Conservation (phyloP, 2,113 vertebrate genomes). For the Oreochromis spilurus region DNA sequence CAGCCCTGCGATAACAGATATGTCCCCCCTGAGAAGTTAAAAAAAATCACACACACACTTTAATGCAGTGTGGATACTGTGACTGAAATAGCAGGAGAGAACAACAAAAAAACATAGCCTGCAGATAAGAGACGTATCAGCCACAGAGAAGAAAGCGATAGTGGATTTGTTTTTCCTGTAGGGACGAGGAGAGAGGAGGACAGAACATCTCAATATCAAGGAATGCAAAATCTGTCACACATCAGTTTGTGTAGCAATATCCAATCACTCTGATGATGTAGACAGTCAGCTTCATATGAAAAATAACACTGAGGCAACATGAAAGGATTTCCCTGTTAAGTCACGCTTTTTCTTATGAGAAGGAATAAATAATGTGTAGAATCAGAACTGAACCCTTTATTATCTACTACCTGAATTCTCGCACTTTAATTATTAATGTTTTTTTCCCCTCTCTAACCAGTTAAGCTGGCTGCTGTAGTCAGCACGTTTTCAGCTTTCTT, state of each 20-base stretch:
- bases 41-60: background rate
- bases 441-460: background rate
- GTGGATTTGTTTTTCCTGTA: background rate
- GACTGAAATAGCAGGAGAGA: background rate
- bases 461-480: background rate
- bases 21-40: background rate
- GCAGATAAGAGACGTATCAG: background rate
- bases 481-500: background rate
- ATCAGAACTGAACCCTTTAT: background rate
- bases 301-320: constrained; percentile 18
- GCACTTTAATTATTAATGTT: constrained; percentile 1
- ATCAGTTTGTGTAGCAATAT: background rate
- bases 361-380: constrained; percentile 8
- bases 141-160: background rate
- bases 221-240: constrained; percentile 2
- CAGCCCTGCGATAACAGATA: background rate
- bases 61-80: background rate
- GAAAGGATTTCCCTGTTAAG: background rate
- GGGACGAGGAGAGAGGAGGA: background rate
- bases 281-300: constrained; percentile 12
- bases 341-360: background rate
- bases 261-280: background rate
- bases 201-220: background rate
- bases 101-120: background rate
- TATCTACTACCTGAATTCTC: background rate